Percentiles rank a stretch among this genome's conserved stretches.
These are phyloP conservation scores for Cephus nigrinus DNA, from an alignment of 2,888 invertebrate genomes.

Conservation along the genomic window DNA sequence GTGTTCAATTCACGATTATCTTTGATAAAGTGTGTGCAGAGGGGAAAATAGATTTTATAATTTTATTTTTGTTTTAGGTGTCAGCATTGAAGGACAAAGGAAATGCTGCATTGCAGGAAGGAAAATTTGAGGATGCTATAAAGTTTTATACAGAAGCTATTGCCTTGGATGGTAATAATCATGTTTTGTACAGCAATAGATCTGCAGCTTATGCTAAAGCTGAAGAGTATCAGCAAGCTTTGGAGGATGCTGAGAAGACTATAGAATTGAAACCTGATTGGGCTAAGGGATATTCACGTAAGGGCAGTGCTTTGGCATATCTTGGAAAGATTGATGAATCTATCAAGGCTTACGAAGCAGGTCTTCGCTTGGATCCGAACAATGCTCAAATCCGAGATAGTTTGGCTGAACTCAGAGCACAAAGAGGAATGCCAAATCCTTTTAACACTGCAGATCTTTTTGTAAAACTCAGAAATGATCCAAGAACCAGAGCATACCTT, in stretches of 20 bases:
- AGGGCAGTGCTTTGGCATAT: conserved; percentile 86
- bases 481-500: conserved; percentile 77
- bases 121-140: conserved; percentile 83
- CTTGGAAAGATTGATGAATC: conserved; percentile 81
- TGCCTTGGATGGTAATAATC: conserved; percentile 80
- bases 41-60: neutral
- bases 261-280: conserved; percentile 84
- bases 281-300: conserved; percentile 90
- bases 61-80: conserved; percentile 71
- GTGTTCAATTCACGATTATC: neutral
- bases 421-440: conserved; percentile 66
- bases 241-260: conserved; percentile 88
- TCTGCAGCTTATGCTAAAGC: conserved; percentile 91
- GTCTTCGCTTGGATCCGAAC: conserved; percentile 77
- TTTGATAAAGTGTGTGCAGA: neutral
- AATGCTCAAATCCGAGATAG: conserved; percentile 79
- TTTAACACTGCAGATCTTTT: conserved; percentile 72
- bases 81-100: conserved; percentile 87
- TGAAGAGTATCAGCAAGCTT: conserved; percentile 78
- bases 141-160: conserved; percentile 86
- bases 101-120: conserved; percentile 83
- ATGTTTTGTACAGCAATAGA: conserved; percentile 91
- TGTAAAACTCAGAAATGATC: conserved; percentile 74
- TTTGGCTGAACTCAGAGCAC: conserved; percentile 72
- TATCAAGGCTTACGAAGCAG: conserved; percentile 79